Evolutionary conservation across 1,140 invertebrate genomes (phyloP), one percentile per base, ranked within the genome.

Genomic region (Vanessa tameamea): DNA sequence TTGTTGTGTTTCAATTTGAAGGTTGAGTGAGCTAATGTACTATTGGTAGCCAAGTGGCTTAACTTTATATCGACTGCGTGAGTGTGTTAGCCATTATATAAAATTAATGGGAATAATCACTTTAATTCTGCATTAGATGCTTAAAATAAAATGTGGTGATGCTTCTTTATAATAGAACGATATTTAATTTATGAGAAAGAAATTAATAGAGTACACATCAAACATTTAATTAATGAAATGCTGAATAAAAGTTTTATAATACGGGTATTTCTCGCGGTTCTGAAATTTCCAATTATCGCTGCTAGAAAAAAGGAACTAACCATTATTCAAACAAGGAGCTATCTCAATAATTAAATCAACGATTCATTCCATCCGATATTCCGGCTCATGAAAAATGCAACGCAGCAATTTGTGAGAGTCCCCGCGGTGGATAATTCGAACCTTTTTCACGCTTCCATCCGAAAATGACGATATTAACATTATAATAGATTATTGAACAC

Each of bases 301-400:
- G 16, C 51, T 59, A 9, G 23, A 26, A 26, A 26, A 59, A 59
- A 59, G 11, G 9, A 59, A 59, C 55, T 59, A 59, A 26, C 23
- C 61, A 61, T 69, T 61, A 47, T 69, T 48, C 51, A 69, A 69
- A 55, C 67, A 43, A 16, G 43, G 67, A 61, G 76, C 83, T 82
- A 87, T 87, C 80, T 79, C 76, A 83, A 86, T 90, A 90, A 88
- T 90, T 87, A 87, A 90, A 88, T 90, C 86, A 85, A 76, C 79
- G 80, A 88, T 86, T 88, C 85, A 86, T 86, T 82, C 79, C 77
- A 81, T 79, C 82, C 69, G 82, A 87, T 90, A 83, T 83, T 86
- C 76, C 64, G 69, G 68, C 85, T 90, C 86, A 90, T 88, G 87
- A 87, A 90, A 90, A 86, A 90, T 90, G 87, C 87, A 90, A 81